Percentiles rank a stretch among this genome's conserved stretches.
Evolutionary conservation across 1,140 invertebrate genomes (phyloP).

Genomic region (Drosophila subobscura): DNA sequence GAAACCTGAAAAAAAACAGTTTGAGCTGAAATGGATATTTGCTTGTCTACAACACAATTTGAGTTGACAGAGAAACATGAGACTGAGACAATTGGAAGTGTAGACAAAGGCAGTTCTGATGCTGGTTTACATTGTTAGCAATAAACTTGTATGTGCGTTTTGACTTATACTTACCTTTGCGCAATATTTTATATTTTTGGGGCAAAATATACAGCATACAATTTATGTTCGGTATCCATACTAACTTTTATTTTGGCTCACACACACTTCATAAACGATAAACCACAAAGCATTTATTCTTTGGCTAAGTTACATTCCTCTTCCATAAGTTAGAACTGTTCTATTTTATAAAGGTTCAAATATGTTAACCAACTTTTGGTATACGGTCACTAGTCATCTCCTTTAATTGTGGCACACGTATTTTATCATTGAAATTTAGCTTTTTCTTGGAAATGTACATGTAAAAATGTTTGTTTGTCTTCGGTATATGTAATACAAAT

Average conservation of each 20-base stretch:
- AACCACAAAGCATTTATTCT: conserved; percentile 65
- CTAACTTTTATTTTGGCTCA: conserved; percentile 49
- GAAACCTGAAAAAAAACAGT: too few species aligned
- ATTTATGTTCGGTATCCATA: conserved; percentile 10
- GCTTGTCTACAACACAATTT: too few species aligned
- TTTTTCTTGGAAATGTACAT: conserved; percentile 13
- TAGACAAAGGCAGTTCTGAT: too few species aligned
- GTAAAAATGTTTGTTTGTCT: conserved; percentile 28
- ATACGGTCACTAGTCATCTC: not conserved
- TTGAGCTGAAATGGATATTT: too few species aligned
- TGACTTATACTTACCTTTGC: too few species aligned
- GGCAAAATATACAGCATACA: not conserved
- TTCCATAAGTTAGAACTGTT: conserved; percentile 11
- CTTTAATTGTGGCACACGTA: conserved; percentile 12
- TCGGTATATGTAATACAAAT: conserved; percentile 24
- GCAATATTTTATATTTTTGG: not conserved
- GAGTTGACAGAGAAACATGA: too few species aligned
- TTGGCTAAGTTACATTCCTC: conserved; percentile 53
- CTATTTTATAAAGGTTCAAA: conserved; percentile 15
- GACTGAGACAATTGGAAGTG: too few species aligned
- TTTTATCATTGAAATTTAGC: conserved; percentile 25
- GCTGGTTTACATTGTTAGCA: too few species aligned
- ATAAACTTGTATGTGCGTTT: too few species aligned
- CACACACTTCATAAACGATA: conserved; percentile 54
- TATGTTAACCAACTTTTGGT: conserved; percentile 13